These are phyloP conservation scores for Cotesia typhae DNA, from an alignment of 1,140 invertebrate species.

Conservation along the genomic window DNA sequence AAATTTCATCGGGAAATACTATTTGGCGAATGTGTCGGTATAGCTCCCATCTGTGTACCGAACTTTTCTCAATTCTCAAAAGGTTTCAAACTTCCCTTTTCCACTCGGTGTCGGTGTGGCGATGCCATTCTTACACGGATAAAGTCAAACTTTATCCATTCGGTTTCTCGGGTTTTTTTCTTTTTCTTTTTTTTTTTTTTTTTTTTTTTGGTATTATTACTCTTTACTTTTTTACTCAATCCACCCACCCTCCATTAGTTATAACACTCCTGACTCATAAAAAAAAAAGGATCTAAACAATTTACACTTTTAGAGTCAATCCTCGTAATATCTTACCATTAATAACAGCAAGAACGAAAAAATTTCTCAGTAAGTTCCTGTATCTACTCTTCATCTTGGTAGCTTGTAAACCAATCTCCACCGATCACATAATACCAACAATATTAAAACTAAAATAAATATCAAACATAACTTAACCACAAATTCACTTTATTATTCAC, in stretches of 20 bases:
- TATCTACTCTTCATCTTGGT: too few relatives aligned
- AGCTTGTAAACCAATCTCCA: too few relatives aligned
- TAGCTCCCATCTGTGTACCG: background rate
- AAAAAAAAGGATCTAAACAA: too few relatives aligned
- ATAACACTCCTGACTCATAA: too few relatives aligned
- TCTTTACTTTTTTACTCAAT: constrained; percentile 5
- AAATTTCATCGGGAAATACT: constrained; percentile 11
- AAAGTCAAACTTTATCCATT: constrained; percentile 33
- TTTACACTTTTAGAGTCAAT: constrained; percentile 15
- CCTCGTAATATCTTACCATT: background rate
- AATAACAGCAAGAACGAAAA: too few relatives aligned
- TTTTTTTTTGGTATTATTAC: background rate
- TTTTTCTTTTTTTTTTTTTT: too few relatives aligned
- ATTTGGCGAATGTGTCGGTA: background rate
- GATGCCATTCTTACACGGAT: constrained; percentile 13
- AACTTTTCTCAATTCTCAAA: constrained; percentile 6
- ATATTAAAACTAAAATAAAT: too few relatives aligned
- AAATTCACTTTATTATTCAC: too few relatives aligned
- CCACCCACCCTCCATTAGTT: background rate
- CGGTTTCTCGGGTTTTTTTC: background rate
- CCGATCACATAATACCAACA: too few relatives aligned
- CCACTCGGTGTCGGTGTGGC: background rate
- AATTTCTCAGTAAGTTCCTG: too few relatives aligned
- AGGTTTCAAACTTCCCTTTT: constrained; percentile 12
- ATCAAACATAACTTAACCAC: too few relatives aligned